These are phyloP conservation scores for Spatulosminthurus flaviceps DNA, from an alignment of 2,888 invertebrate genomes.

Conservation along the genomic window DNA sequence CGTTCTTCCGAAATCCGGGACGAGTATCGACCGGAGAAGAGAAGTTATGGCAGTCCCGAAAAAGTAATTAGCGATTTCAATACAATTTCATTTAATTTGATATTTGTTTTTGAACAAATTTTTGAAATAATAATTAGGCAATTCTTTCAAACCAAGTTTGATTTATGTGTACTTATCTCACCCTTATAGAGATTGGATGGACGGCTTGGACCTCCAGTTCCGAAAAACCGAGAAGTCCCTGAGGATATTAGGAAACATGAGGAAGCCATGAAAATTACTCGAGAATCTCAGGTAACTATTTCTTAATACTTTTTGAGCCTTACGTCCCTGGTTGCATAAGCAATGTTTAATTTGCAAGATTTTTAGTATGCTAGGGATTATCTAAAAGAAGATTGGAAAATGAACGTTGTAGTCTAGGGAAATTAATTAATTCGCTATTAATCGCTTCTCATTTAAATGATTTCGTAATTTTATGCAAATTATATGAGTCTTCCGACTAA, in stretches of 20 bases:
- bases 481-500: too few relatives aligned
- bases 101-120: too few relatives aligned
- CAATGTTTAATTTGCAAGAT: too few relatives aligned
- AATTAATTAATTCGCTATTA: neutral
- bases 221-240: neutral
- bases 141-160: too few relatives aligned
- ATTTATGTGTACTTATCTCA: too few relatives aligned
- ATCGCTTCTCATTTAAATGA: neutral
- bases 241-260: constrained; percentile 13
- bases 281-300: constrained; percentile 44
- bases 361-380: too few relatives aligned
- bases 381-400: too few relatives aligned
- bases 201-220: constrained; percentile 44
- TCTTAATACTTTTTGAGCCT: too few relatives aligned
- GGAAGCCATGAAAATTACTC: constrained; percentile 27
- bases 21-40: neutral
- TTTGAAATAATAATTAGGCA: too few relatives aligned
- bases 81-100: too few relatives aligned
- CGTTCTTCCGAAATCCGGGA: constrained; percentile 26
- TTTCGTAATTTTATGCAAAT: constrained; percentile 3
- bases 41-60: constrained; percentile 33
- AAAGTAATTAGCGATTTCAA: constrained; percentile 32
- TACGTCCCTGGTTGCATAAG: too few relatives aligned
- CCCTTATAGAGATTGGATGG: constrained; percentile 32
- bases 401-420: too few relatives aligned